Evolutionary conservation across 92 coral and sea anemone species (phyloP).

Genomic region (Galaxea fascicularis): DNA sequence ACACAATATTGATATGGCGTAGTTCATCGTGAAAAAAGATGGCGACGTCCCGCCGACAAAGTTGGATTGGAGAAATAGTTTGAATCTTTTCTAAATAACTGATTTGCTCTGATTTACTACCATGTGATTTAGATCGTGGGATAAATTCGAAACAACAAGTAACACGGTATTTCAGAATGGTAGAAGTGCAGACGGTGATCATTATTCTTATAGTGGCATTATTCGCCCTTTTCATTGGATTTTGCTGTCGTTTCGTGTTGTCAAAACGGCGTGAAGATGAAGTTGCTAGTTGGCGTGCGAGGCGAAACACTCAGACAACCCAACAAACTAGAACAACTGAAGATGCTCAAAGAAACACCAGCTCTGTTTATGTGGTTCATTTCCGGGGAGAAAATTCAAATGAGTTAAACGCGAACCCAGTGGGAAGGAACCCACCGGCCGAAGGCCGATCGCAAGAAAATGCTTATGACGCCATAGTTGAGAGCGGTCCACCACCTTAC

Average conservation of each 20-base stretch:
- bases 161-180: not conserved
- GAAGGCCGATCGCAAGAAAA: not conserved
- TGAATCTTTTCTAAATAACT: too few species aligned
- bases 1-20: not conserved
- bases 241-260: conserved; percentile 9
- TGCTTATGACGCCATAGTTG: conserved; percentile 16
- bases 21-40: not conserved
- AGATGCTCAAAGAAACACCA: not conserved
- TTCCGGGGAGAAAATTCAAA: conserved; percentile 12
- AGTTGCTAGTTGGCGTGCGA: not conserved
- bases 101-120: not conserved
- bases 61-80: not conserved
- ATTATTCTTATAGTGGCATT: not conserved
- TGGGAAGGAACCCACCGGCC: not conserved
- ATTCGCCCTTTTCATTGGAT: conserved; percentile 10
- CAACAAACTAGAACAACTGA: conserved; percentile 2
- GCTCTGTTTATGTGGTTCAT: not conserved
- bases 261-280: not conserved
- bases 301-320: too few species aligned
- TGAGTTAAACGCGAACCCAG: not conserved
- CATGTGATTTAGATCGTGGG: not conserved
- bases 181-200: not conserved
- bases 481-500: conserved; percentile 43
- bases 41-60: not conserved
- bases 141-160: not conserved